A percentile compares a stretch with the other conserved stretches of the same genome.
Evolutionary conservation across 2,888 invertebrate genomes (phyloP).

Genomic region (Tenodera sinensis): DNA sequence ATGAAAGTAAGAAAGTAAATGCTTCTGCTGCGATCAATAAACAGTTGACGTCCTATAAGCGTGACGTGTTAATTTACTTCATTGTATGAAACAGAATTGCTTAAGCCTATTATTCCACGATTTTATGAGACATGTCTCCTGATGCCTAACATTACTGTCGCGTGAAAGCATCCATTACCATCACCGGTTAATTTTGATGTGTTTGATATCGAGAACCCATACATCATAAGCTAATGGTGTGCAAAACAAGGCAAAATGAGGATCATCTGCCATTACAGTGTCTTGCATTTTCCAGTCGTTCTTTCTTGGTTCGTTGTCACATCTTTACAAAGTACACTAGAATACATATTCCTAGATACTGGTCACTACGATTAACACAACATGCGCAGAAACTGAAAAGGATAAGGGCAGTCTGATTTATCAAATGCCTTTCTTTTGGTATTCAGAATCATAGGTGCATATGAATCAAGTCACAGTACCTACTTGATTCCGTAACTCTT

Average conservation of each 20-base stretch:
- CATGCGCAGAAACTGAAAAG: neutral
- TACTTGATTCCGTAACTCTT: too few species aligned
- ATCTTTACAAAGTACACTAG: neutral
- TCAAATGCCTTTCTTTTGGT: too few species aligned
- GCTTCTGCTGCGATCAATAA: conserved; percentile 26
- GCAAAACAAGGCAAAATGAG: neutral
- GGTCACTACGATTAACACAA: too few species aligned
- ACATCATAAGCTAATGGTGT: neutral
- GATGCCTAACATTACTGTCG: neutral
- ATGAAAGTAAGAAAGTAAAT: conserved; percentile 18
- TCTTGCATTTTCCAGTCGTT: neutral
- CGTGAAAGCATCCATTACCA: neutral
- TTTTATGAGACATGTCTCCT: neutral
- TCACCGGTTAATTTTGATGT: neutral
- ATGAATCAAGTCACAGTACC: too few species aligned
- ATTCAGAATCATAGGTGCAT: too few species aligned
- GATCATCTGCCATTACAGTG: neutral
- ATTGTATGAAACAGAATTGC: neutral
- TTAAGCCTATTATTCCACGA: neutral
- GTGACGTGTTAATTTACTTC: conserved; percentile 26
- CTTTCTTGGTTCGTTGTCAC: neutral
- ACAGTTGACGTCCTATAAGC: conserved; percentile 29
- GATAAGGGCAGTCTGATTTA: too few species aligned
- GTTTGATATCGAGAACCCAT: neutral
- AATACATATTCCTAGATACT: neutral